Conservation (phyloP, 2,113 vertebrate species). For the Daubentonia madagascariensis region DNA sequence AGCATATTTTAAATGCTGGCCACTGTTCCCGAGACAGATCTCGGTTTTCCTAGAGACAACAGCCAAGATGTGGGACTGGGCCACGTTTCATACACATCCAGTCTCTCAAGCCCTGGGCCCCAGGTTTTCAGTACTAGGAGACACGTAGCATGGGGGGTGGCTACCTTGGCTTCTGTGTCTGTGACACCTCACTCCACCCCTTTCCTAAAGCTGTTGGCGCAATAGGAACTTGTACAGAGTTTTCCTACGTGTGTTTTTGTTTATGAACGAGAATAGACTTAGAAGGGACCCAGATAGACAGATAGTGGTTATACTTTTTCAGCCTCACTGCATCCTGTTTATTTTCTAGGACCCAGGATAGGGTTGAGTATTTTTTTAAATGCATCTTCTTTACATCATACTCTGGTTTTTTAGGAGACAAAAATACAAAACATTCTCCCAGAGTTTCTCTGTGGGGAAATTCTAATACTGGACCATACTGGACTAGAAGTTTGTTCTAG, state of each 20-base stretch:
- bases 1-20: background rate
- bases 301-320: background rate
- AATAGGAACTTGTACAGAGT: background rate
- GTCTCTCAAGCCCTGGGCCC: fast-evolving
- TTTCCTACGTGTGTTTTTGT: background rate
- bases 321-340: background rate
- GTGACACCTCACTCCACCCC: fast-evolving
- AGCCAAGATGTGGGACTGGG: background rate
- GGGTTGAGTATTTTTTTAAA: background rate
- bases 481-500: background rate
- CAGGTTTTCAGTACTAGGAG: background rate
- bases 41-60: background rate
- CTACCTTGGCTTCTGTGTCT: background rate
- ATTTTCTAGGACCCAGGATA: no score
- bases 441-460: background rate
- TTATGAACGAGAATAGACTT: background rate
- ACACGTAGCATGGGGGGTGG: fast-evolving
- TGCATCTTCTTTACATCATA: background rate
- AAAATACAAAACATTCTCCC: background rate
- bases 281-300: background rate
- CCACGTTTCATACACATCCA: fast-evolving
- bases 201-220: fast-evolving
- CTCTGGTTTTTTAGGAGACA: background rate
- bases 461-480: background rate
- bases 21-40: background rate